phyloP scores from a whole-genome alignment of 1,140 invertebrate species.

The Drosophila saltans region DNA sequence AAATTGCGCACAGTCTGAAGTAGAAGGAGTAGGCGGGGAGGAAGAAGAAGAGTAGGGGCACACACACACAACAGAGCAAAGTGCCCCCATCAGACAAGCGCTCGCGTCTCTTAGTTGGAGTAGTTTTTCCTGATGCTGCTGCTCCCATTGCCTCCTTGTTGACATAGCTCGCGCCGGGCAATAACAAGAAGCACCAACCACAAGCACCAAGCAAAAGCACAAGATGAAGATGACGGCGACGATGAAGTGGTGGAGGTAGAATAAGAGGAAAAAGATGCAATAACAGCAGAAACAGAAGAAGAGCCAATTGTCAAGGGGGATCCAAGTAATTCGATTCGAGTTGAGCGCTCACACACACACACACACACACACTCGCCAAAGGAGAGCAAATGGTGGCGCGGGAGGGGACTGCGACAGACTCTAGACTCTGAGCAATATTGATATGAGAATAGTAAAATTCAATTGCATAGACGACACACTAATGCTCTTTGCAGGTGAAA shows the following conservation, averaged over 20 bases:
- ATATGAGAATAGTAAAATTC: conserved; percentile 20
- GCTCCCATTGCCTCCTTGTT: conserved; percentile 10
- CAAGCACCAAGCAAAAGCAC: background rate
- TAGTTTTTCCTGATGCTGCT: conserved; percentile 2
- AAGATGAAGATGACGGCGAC: conserved; percentile 2
- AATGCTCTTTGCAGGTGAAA: conserved; percentile 2
- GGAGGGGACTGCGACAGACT: background rate
- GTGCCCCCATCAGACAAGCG: background rate
- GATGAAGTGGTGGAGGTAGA: background rate
- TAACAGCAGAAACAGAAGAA: conserved; percentile 14
- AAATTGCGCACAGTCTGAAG: conserved; percentile 17
- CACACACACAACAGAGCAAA: too few relatives aligned
- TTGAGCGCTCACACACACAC: background rate
- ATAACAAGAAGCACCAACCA: conserved; percentile 13
- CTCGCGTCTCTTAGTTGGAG: conserved; percentile 9
- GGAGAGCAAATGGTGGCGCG: background rate
- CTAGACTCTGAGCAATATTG: conserved; percentile 13
- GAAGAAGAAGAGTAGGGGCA: too few relatives aligned
- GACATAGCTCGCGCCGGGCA: conserved; percentile 14
- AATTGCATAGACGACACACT: conserved; percentile 18
- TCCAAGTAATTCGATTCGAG: conserved; percentile 24
- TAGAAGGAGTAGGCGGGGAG: background rate
- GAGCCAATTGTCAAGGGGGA: conserved; percentile 34
- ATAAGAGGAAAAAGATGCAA: background rate
- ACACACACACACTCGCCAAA: too few relatives aligned